These are phyloP conservation scores for Trachymyrmex cornetzi DNA, from an alignment of 1,140 invertebrate species.

Conservation along the genomic window DNA sequence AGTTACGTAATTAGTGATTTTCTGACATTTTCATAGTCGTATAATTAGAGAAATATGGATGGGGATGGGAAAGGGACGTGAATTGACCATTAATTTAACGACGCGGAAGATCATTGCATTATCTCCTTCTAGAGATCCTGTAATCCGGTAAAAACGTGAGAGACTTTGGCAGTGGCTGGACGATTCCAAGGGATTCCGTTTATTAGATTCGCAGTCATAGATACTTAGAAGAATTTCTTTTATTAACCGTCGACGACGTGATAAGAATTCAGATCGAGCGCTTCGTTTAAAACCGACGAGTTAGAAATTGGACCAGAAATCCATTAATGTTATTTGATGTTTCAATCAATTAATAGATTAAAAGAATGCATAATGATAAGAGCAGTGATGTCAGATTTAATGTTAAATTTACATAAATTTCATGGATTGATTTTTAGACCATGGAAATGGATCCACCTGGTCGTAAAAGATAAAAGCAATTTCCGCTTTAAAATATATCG, in stretches of 20 bases:
- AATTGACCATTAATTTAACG: conserved; percentile 50
- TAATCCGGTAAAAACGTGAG: conserved; percentile 51
- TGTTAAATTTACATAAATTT: conserved; percentile 24
- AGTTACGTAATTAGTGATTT: background rate
- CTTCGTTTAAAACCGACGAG: background rate
- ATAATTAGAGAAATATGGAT: conserved; percentile 17
- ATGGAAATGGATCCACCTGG: background rate
- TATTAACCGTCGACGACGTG: conserved; percentile 58
- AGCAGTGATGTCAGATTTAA: background rate
- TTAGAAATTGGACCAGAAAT: background rate
- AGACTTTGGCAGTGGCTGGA: conserved; percentile 36
- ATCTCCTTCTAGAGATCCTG: conserved; percentile 36
- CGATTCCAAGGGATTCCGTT: conserved; percentile 43
- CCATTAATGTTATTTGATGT: conserved; percentile 6
- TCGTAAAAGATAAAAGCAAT: conserved; percentile 59
- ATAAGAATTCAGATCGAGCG: conserved; percentile 20
- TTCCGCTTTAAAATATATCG: conserved; percentile 68
- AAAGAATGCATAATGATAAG: background rate
- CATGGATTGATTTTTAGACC: background rate
- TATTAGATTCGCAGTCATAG: conserved; percentile 31
- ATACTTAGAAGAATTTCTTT: conserved; percentile 61
- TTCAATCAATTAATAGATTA: conserved; percentile 1
- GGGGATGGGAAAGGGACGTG: background rate
- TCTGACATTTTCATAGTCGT: conserved; percentile 18
- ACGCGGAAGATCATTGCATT: conserved; percentile 30